Conservation (phyloP, 1,140 invertebrate species). For the Macrosteles quadrilineatus region DNA sequence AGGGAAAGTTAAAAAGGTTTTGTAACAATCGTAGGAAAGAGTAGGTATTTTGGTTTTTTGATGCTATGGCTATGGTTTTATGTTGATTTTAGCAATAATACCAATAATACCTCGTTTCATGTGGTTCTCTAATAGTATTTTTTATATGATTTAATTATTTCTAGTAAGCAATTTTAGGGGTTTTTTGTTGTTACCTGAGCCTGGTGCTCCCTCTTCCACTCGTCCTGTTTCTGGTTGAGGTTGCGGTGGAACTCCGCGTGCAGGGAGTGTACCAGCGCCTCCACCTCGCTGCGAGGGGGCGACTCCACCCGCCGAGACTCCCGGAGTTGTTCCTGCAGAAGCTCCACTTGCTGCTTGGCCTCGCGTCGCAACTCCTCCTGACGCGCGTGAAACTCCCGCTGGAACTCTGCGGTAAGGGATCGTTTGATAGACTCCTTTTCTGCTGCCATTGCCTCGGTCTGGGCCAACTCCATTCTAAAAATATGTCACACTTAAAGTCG, state of each 20-base stretch:
- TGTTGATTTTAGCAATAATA: too few species aligned
- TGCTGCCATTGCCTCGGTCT: constrained; percentile 14
- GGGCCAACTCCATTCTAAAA: constrained; percentile 21
- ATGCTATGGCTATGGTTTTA: too few species aligned
- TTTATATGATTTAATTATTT: too few species aligned
- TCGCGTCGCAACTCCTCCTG: constrained; percentile 14
- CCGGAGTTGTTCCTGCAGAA: constrained; percentile 8
- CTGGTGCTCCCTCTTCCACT: constrained; percentile 3
- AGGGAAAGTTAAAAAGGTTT: too few species aligned
- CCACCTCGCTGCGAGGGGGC: not conserved
- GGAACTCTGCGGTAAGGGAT: constrained; percentile 19
- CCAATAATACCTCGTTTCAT: too few species aligned
- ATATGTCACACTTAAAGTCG: not conserved
- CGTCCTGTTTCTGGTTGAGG: constrained; percentile 16
- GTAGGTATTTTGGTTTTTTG: too few species aligned
- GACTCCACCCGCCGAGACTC: not conserved
- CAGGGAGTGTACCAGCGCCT: constrained; percentile 20
- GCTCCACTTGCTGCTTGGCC: not conserved
- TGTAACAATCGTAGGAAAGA: too few species aligned
- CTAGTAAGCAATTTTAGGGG: too few species aligned
- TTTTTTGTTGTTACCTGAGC: constrained; percentile 8
- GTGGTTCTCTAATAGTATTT: too few species aligned
- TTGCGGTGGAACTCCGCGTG: constrained; percentile 23
- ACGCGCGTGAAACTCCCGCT: constrained; percentile 11
- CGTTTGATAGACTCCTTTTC: constrained; percentile 5